These are phyloP conservation scores for Antechinus stuartii DNA, from an alignment of 2,113 vertebrate species.

Conservation along the genomic window DNA sequence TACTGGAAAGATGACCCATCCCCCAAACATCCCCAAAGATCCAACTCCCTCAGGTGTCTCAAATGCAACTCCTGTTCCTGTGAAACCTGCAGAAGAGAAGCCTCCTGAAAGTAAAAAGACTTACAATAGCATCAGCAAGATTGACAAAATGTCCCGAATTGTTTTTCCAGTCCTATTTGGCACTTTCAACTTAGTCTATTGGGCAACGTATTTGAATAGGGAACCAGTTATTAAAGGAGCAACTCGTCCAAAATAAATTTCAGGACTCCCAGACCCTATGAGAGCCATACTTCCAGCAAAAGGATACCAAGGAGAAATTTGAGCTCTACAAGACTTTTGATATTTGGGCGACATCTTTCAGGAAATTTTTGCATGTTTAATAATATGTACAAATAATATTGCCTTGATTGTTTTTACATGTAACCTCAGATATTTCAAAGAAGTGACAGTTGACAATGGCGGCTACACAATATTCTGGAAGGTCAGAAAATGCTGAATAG, in stretches of 20 bases:
- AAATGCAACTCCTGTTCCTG: conserved; percentile 88
- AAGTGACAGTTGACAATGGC: conserved; percentile 75
- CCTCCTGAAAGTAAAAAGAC: conserved; percentile 95
- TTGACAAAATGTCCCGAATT: conserved; percentile 98
- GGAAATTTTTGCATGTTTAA: conserved; percentile 93
- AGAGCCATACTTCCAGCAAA: conserved; percentile 84
- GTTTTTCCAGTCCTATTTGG: conserved; percentile 97
- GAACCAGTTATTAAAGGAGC: conserved; percentile 95
- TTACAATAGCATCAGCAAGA: conserved; percentile 99
- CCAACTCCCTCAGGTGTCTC: conserved; percentile 90
- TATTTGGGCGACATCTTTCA: conserved; percentile 84
- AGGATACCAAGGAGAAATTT: conserved; percentile 82
- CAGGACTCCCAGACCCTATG: conserved; percentile 72
- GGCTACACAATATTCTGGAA: conserved; percentile 81
- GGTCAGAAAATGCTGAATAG: conserved; percentile 80
- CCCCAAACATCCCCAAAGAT: conserved; percentile 95
- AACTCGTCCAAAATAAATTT: conserved; percentile 86
- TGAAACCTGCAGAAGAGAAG: conserved; percentile 91
- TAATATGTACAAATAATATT: conserved; percentile 90
- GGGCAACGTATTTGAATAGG: conserved; percentile 98
- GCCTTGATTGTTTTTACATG: conserved; percentile 92
- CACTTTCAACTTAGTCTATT: conserved; percentile 98
- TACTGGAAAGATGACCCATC: conserved; percentile 89
- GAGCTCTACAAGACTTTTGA: conserved; percentile 83
- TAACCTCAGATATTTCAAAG: conserved; percentile 86